These are phyloP conservation scores for Spatulosminthurus flaviceps DNA, from an alignment of 2,888 invertebrate species.

Conservation along the genomic window DNA sequence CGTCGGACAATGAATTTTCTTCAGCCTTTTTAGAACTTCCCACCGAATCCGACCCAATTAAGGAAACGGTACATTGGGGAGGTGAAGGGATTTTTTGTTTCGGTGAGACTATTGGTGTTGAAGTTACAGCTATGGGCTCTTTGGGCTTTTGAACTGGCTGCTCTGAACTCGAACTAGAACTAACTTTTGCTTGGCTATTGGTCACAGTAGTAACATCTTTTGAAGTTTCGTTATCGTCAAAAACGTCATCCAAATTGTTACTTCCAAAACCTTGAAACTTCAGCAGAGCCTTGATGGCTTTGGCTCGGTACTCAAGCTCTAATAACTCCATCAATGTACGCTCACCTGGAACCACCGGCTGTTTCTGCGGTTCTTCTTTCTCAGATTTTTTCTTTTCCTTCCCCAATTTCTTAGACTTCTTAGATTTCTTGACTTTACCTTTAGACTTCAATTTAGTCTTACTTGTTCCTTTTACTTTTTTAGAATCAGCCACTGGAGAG, in stretches of 20 bases:
- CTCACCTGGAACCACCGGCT: slow-evolving; percentile 43
- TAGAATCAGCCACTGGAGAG: not conserved
- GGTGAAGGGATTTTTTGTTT: too few species aligned
- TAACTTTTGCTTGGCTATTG: not conserved
- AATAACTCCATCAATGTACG: slow-evolving; percentile 66
- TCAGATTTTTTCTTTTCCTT: slow-evolving; percentile 28
- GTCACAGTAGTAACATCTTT: not conserved
- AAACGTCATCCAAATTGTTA: slow-evolving; percentile 49
- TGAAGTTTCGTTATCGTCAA: slow-evolving; percentile 18
- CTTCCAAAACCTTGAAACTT: slow-evolving; percentile 64
- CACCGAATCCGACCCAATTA: too few species aligned
- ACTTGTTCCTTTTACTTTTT: not conserved
- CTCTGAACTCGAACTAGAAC: too few species aligned
- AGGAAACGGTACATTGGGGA: too few species aligned
- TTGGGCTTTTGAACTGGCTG: too few species aligned
- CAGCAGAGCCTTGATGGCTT: slow-evolving; percentile 68
- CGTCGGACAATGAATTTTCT: not conserved
- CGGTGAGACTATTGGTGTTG: too few species aligned
- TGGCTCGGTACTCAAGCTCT: slow-evolving; percentile 68
- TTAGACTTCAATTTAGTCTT: slow-evolving; percentile 7
- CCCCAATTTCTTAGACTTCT: slow-evolving; percentile 42
- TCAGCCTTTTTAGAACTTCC: not conserved
- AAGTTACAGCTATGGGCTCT: too few species aligned
- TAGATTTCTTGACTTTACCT: slow-evolving; percentile 34
- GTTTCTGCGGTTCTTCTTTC: slow-evolving; percentile 9